Conservation (phyloP, 2,888 invertebrate species). For the Yponomeuta evonymella region DNA sequence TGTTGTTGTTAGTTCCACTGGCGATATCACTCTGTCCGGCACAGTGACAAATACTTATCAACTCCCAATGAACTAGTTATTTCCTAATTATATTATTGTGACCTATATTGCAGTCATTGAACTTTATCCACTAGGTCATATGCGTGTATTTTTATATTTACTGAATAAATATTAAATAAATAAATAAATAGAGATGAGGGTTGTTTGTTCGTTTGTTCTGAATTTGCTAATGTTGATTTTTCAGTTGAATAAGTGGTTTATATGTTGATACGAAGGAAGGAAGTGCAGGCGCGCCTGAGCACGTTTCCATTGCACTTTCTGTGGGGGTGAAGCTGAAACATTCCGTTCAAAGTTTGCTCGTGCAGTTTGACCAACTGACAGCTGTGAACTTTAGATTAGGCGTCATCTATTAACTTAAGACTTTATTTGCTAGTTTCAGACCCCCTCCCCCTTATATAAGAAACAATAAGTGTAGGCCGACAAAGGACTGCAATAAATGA, state of each 20-base stretch:
- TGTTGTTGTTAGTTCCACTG: background rate
- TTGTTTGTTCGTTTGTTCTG: slow-evolving; percentile 2
- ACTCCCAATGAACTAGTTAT: background rate
- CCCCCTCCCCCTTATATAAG: too few species aligned
- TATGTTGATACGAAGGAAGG: slow-evolving; percentile 37
- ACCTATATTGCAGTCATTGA: background rate
- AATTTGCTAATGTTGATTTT: slow-evolving; percentile 3
- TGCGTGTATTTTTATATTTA: background rate
- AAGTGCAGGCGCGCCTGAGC: slow-evolving; percentile 34
- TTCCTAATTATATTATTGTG: background rate
- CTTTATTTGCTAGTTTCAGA: too few species aligned
- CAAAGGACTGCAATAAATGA: too few species aligned
- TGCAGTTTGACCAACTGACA: too few species aligned
- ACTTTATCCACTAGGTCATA: background rate
- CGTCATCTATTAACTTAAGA: too few species aligned
- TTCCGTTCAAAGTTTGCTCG: too few species aligned
- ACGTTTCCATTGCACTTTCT: slow-evolving; percentile 33
- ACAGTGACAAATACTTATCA: background rate
- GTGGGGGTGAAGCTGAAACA: too few species aligned
- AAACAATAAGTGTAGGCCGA: too few species aligned
- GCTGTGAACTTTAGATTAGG: too few species aligned
- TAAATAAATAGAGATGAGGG: background rate
- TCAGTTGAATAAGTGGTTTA: slow-evolving; percentile 27
- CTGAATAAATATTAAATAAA: background rate
- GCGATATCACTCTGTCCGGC: background rate